phyloP scores from a whole-genome alignment of 2,888 invertebrate species.

The Imbricaverruca yamaguchii region DNA sequence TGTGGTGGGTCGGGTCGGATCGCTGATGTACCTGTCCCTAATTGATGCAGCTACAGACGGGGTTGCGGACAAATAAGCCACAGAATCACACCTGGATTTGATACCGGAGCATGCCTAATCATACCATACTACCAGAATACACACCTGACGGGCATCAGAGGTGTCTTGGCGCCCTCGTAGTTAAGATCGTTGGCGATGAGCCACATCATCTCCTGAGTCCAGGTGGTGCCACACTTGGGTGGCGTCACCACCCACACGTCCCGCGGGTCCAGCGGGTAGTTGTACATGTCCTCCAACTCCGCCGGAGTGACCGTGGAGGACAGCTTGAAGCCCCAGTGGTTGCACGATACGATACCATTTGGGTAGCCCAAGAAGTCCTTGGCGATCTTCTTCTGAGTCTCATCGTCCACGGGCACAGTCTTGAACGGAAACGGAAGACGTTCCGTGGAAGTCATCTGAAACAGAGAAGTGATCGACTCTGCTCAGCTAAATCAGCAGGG shows the following conservation, averaged over 20 bases:
- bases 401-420: not conserved
- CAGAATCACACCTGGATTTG: no score
- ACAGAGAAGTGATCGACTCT: not conserved
- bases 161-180: slow-evolving; percentile 49
- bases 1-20: no score
- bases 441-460: slow-evolving; percentile 21
- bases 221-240: slow-evolving; percentile 54
- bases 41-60: no score
- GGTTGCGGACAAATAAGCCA: no score
- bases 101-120: no score
- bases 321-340: slow-evolving; percentile 25
- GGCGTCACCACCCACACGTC: slow-evolving; percentile 27
- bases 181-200: slow-evolving; percentile 56
- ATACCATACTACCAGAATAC: not conserved
- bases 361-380: slow-evolving; percentile 24
- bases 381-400: slow-evolving; percentile 23
- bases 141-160: slow-evolving; percentile 40
- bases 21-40: no score
- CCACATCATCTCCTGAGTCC: slow-evolving; percentile 70
- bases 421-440: slow-evolving; percentile 21
- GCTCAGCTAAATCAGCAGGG: no score
- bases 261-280: slow-evolving; percentile 27
- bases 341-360: slow-evolving; percentile 1
- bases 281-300: slow-evolving; percentile 30
- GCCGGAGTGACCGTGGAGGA: slow-evolving; percentile 22